Conservation (phyloP, 2,888 invertebrate genomes). For the Escarpia spicata region DNA sequence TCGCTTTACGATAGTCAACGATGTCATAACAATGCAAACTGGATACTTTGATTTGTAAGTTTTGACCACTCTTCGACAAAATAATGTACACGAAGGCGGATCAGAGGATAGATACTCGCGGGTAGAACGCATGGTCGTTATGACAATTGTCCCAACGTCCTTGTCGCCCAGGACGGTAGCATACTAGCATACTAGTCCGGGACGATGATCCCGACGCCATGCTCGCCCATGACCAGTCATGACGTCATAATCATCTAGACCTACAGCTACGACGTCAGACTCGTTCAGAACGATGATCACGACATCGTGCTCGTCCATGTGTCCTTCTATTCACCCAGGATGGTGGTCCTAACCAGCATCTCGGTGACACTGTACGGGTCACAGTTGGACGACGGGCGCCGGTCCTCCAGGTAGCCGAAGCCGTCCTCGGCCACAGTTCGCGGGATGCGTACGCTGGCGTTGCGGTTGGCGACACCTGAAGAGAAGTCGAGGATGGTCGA, state of each 20-base stretch:
- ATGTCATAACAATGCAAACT: no score
- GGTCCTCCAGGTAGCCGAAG: conserved; percentile 95
- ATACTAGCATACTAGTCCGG: neutral
- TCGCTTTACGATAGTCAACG: no score
- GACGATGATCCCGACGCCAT: neutral
- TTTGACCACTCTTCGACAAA: no score
- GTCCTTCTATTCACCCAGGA: neutral
- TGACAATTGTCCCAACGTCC: neutral
- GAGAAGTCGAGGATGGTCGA: conserved; percentile 97
- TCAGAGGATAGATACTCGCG: no score
- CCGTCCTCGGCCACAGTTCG: conserved; percentile 79
- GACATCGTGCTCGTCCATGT: neutral
- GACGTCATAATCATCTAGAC: neutral
- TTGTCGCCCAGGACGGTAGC: neutral
- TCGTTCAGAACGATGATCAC: conserved; percentile 21
- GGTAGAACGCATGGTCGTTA: no score
- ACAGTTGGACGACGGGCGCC: conserved; percentile 72
- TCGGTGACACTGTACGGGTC: conserved; percentile 65
- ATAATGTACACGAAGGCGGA: no score
- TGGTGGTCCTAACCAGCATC: conserved; percentile 50
- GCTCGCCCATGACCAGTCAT: neutral
- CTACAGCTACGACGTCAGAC: no score
- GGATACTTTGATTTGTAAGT: no score
- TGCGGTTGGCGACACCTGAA: conserved; percentile 89
- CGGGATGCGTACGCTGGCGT: conserved; percentile 93